These are phyloP conservation scores for Labroides dimidiatus DNA, from an alignment of 2,797 vertebrate species.

Conservation along the genomic window DNA sequence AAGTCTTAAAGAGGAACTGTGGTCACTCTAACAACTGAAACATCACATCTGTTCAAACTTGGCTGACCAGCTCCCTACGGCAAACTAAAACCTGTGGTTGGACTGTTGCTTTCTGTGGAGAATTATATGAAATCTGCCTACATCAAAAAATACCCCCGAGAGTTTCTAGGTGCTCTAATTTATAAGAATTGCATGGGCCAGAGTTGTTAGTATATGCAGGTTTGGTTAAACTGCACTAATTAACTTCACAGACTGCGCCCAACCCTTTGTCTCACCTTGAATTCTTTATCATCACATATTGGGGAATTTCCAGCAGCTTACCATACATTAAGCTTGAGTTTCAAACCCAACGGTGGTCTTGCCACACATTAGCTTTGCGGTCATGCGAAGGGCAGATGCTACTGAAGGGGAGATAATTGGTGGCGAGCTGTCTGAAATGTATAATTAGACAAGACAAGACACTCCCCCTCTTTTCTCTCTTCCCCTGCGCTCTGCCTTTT, in stretches of 20 bases:
- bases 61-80: slow-evolving; percentile 46
- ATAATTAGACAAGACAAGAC: slow-evolving; percentile 86
- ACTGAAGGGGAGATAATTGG: slow-evolving; percentile 86
- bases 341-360: slow-evolving; percentile 69
- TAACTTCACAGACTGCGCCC: slow-evolving; percentile 37
- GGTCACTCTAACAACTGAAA: slow-evolving; percentile 54
- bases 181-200: slow-evolving; percentile 44
- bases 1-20: slow-evolving; percentile 51
- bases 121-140: slow-evolving; percentile 42
- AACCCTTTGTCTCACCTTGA: slow-evolving; percentile 71
- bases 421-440: slow-evolving; percentile 86
- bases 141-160: slow-evolving; percentile 24
- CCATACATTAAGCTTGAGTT: slow-evolving; percentile 70
- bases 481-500: slow-evolving; percentile 59
- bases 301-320: slow-evolving; percentile 59
- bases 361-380: slow-evolving; percentile 79
- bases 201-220: slow-evolving; percentile 47
- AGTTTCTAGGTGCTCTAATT: slow-evolving; percentile 8
- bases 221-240: slow-evolving; percentile 41
- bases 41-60: slow-evolving; percentile 43
- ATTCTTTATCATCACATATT: slow-evolving; percentile 61
- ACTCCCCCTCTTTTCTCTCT: slow-evolving; percentile 74
- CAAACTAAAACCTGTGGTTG: slow-evolving; percentile 53
- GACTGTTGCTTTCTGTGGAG: slow-evolving; percentile 46
- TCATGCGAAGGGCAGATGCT: slow-evolving; percentile 85